phyloP scores from a whole-genome alignment of 2,888 invertebrate genomes.

The Dynastes tityus region DNA sequence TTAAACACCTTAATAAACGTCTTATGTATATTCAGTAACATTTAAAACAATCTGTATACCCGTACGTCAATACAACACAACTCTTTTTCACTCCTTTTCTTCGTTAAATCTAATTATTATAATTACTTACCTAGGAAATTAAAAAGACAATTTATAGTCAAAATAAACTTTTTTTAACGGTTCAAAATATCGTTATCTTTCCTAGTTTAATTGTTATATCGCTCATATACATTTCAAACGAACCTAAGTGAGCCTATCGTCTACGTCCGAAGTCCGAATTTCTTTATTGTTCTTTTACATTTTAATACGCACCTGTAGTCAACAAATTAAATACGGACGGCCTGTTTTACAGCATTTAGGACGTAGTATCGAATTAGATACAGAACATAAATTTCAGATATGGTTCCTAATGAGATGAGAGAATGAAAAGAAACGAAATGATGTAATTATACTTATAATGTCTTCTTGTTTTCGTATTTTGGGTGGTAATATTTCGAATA shows the following conservation, averaged over 20 bases:
- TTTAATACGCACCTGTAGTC: conserved; percentile 3
- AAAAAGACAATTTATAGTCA: conserved; percentile 10
- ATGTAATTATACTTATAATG: neutral
- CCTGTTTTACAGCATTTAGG: neutral
- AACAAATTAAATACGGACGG: no score
- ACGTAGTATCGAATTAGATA: neutral
- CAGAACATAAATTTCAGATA: conserved; percentile 5
- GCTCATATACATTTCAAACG: conserved; percentile 1
- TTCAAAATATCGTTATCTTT: conserved; percentile 10
- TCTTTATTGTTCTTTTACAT: neutral
- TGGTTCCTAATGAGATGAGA: no score
- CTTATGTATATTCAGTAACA: no score
- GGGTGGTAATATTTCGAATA: no score
- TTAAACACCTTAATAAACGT: no score
- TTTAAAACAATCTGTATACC: no score
- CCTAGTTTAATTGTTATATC: neutral
- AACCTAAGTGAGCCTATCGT: neutral
- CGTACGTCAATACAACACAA: no score
- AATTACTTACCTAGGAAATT: no score
- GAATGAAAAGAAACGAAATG: no score
- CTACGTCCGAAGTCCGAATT: neutral
- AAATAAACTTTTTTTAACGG: neutral
- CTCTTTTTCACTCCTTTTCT: no score
- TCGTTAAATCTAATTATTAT: no score
- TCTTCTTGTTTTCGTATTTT: neutral